Evolutionary conservation across 2,797 vertebrate species (phyloP), one percentile per base, ranked within the genome.

Genomic region (Nasua narica): DNA sequence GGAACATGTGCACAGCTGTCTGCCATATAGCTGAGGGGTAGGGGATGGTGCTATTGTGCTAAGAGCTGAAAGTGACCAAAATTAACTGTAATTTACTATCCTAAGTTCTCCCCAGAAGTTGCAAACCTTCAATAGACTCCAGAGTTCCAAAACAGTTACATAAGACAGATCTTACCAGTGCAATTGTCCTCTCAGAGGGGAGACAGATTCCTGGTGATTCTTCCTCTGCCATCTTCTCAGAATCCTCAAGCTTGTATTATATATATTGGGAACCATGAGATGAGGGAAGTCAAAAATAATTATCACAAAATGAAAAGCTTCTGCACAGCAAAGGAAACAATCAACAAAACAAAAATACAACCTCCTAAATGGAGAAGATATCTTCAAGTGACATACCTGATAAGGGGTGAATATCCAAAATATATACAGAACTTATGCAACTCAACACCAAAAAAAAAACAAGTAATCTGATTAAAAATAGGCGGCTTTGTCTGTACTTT

Each of bases 241-340:
- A 40, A 27, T 40, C 37, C 62, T 67, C 60, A 69, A 69, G 54
- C 37, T 43, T 43, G 67, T 60, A 52, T 72, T 52, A 60, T 50
- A 60, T 50, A 78, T 40, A 40, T 72, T 43, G 23, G 79, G 43
- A 79, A 67, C 35, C 72, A 48, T 25, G 6, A 48, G 37, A 87
- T 74, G 54, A 89, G 72, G n/a, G 16, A 88, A 93, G 74, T 86
- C 27, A 93, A 84, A 95, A 96, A 88, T 79, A 89, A 92, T 50
- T 43, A 85, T 46, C 56, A 46, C 40, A 74, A 46, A 46, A 46
- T 46, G 15, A 74, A 46, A 74, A 74, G 25, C 7, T 74, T 46
- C 27, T 46, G 40, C 25, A 16, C 40, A 74, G 8, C 40, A 46
- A 74, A 74, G 43, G 70, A 29, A 46, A 74, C 27, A 74, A 27